Evolutionary conservation across 2,113 vertebrate species (phyloP).

Genomic region (Anoura caudifer): DNA sequence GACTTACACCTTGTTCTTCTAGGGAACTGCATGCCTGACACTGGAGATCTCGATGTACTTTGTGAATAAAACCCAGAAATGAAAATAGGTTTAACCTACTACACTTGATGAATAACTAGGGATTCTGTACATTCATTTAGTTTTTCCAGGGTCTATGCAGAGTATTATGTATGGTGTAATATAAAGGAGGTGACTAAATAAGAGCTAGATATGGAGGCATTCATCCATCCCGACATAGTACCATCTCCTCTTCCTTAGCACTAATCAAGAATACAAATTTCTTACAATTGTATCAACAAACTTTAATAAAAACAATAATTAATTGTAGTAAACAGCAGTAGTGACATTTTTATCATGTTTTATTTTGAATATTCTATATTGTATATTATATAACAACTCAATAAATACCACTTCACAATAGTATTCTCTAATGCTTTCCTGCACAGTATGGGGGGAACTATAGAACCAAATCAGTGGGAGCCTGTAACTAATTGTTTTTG

Average conservation of each 20-base stretch:
- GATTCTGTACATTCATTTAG: background rate
- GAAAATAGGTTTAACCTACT: background rate
- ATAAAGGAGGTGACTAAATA: background rate
- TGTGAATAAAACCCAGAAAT: constrained; percentile 32
- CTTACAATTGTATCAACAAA: background rate
- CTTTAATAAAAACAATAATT: background rate
- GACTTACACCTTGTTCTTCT: background rate
- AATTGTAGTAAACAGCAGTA: background rate
- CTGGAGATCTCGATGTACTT: constrained; percentile 32
- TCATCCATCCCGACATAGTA: background rate
- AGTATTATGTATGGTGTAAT: too few relatives aligned
- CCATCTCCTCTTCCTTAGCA: background rate
- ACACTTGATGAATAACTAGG: too few relatives aligned
- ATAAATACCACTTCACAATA: background rate
- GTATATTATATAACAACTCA: background rate
- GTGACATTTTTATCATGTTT: background rate
- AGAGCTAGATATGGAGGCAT: background rate
- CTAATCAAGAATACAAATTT: background rate
- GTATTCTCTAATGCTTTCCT: background rate
- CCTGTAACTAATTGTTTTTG: background rate
- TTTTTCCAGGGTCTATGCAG: background rate
- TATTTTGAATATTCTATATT: background rate
- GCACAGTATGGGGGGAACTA: background rate
- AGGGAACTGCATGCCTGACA: background rate
- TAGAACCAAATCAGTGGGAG: background rate